These are phyloP conservation scores for Poeciliopsis prolifica DNA, from an alignment of 2,113 vertebrate species.

Conservation along the genomic window DNA sequence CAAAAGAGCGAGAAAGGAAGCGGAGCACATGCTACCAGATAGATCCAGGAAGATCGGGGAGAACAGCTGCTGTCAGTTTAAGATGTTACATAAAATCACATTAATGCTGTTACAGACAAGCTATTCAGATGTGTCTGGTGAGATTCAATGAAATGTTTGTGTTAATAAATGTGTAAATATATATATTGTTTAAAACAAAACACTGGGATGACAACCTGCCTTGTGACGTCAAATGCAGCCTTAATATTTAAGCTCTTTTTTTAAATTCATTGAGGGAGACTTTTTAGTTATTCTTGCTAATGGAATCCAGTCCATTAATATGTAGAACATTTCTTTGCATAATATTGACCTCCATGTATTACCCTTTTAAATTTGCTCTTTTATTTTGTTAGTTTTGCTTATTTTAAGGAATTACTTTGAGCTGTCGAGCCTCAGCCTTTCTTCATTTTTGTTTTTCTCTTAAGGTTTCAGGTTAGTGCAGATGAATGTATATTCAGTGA, in stretches of 20 bases:
- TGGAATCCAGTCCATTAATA: constrained; percentile 33
- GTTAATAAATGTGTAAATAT: constrained; percentile 24
- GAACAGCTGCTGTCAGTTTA: constrained; percentile 18
- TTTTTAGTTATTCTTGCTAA: constrained; percentile 17
- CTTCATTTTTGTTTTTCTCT: constrained; percentile 20
- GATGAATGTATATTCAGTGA: constrained; percentile 74
- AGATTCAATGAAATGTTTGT: constrained; percentile 40
- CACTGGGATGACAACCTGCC: constrained; percentile 55
- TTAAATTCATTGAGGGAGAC: constrained; percentile 55
- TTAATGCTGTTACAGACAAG: constrained; percentile 70
- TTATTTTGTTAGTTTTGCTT: constrained; percentile 14
- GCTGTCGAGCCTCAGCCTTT: constrained; percentile 4
- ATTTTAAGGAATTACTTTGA: constrained; percentile 30
- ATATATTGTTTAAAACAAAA: constrained; percentile 52
- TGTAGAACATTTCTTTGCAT: constrained; percentile 4
- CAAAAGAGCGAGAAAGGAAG: constrained; percentile 18
- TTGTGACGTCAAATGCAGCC: constrained; percentile 44
- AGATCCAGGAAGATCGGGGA: constrained; percentile 30
- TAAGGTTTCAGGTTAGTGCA: constrained; percentile 41
- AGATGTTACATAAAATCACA: constrained; percentile 52
- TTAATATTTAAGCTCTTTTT: constrained; percentile 49
- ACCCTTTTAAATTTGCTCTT: constrained; percentile 35
- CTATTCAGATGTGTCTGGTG: constrained; percentile 40
- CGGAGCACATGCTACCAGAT: constrained; percentile 16
- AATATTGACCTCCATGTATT: constrained; percentile 1